A percentile compares a stretch with the other conserved stretches of the same genome.
phyloP scores from a whole-genome alignment of 2,797 vertebrate genomes.

The Eulemur rubriventer region DNA sequence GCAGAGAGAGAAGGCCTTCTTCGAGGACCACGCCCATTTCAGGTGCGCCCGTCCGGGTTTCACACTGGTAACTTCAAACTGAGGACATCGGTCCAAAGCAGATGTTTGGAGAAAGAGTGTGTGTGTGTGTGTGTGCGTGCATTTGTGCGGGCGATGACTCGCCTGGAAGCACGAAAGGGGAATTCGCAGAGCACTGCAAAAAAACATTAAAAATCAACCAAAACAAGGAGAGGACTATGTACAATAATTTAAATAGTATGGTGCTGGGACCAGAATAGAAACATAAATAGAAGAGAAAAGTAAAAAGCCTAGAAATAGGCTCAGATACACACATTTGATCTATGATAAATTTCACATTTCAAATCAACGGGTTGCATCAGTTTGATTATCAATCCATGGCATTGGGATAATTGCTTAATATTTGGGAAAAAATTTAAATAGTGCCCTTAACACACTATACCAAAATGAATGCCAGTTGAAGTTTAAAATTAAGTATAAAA shows the following conservation, averaged over 20 bases:
- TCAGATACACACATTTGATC: accelerated
- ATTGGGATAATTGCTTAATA: not conserved
- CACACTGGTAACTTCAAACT: accelerated
- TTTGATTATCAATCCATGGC: not conserved
- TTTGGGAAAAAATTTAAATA: not conserved
- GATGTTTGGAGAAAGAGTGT: accelerated
- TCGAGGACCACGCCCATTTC: conserved; percentile 86
- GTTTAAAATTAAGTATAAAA: not conserved
- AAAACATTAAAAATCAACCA: not conserved
- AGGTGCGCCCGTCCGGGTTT: conserved; percentile 76
- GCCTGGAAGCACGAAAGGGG: not conserved
- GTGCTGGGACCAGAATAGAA: not conserved
- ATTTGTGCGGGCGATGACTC: too few species aligned
- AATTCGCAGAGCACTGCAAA: not conserved
- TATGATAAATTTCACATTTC: not conserved
- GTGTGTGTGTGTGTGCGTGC: not conserved
- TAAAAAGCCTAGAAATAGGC: not conserved
- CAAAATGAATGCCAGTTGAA: not conserved
- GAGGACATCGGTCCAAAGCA: accelerated
- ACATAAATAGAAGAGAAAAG: not conserved
- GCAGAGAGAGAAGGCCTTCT: conserved; percentile 89
- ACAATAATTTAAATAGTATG: not conserved
- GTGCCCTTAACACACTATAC: not conserved
- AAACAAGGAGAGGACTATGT: not conserved
- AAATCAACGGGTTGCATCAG: accelerated